Conservation (phyloP, 2,888 invertebrate species). For the Phania funesta region DNA sequence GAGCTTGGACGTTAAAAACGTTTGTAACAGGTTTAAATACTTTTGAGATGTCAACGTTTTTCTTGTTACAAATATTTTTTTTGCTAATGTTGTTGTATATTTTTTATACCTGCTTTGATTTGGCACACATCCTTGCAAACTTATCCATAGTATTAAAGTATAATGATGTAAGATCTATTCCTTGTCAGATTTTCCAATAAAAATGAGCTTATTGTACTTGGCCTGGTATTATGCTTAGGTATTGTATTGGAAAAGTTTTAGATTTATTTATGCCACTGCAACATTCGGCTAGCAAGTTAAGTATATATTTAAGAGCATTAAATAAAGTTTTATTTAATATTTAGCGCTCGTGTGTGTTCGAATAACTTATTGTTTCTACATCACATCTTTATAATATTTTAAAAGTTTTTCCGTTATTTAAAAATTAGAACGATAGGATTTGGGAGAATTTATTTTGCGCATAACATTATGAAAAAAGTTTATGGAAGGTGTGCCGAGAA, state of each 20-base stretch:
- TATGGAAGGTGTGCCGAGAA: too few relatives aligned
- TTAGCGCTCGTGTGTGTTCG: too few relatives aligned
- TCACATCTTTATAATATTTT: too few relatives aligned
- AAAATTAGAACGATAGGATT: not conserved
- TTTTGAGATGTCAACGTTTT: slow-evolving; percentile 55
- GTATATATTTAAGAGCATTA: slow-evolving; percentile 57
- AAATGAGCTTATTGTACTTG: slow-evolving; percentile 58
- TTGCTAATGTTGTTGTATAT: slow-evolving; percentile 15
- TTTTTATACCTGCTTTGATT: slow-evolving; percentile 23
- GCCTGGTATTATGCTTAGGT: not conserved
- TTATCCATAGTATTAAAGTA: slow-evolving; percentile 31
- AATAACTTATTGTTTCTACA: too few relatives aligned
- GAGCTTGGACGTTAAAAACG: slow-evolving; percentile 57
- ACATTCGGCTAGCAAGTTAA: not conserved
- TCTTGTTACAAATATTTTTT: not conserved
- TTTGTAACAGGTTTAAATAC: slow-evolving; percentile 60
- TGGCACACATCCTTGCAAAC: not conserved
- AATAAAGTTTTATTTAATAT: too few relatives aligned
- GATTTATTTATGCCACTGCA: not conserved
- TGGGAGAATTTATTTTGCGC: not conserved
- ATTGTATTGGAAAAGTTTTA: slow-evolving; percentile 28
- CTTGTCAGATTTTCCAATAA: slow-evolving; percentile 58
- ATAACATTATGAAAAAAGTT: too few relatives aligned
- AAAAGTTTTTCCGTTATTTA: not conserved
- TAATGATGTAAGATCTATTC: slow-evolving; percentile 40